phyloP scores from a whole-genome alignment of 2,797 vertebrate species.

The Catharus ustulatus region DNA sequence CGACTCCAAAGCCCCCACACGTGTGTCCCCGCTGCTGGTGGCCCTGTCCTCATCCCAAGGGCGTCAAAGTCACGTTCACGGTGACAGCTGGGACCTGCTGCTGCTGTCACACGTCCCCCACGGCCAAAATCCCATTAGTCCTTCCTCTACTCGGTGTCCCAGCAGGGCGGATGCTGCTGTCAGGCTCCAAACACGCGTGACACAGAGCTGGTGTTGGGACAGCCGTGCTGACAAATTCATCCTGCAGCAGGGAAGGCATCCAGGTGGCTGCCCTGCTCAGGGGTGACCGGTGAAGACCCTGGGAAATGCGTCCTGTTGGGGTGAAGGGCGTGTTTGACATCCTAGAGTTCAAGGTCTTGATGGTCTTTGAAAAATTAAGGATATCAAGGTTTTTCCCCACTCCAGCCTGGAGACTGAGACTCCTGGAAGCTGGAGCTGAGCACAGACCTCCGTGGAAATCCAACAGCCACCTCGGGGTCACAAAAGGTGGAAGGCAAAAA shows the following conservation, averaged over 20 bases:
- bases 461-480: rapidly evolving
- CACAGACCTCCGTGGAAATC: rapidly evolving
- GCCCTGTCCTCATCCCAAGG: background rate
- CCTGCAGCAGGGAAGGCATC: background rate
- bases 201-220: background rate
- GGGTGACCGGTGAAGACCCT: background rate
- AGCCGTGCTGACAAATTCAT: background rate
- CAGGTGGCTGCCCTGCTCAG: background rate
- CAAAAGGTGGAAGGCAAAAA: background rate
- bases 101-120: background rate
- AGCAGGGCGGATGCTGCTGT: background rate
- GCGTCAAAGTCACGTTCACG: background rate
- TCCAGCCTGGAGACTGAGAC: background rate
- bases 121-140: background rate
- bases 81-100: background rate
- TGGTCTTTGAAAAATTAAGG: background rate
- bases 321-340: rapidly evolving
- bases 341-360: background rate
- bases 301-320: background rate
- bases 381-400: background rate
- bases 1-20: background rate
- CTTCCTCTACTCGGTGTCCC: background rate
- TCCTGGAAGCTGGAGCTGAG: background rate
- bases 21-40: rapidly evolving
- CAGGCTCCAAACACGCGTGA: background rate